These are phyloP conservation scores for Eudasyphora cyanicolor DNA, from an alignment of 2,888 invertebrate species.

Conservation along the genomic window DNA sequence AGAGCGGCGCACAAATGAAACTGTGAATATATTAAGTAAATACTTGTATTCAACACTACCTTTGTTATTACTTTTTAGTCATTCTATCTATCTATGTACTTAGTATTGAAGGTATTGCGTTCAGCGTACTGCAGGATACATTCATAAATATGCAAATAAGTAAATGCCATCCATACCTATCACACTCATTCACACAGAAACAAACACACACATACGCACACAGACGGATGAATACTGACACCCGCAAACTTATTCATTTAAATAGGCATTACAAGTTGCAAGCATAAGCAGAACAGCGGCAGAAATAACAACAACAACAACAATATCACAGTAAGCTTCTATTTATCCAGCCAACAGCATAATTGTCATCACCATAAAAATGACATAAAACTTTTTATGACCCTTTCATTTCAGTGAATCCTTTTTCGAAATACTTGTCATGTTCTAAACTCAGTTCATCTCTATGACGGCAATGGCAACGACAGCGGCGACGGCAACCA, in stretches of 20 bases:
- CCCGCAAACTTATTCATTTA: constrained; percentile 20
- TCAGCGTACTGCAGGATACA: not conserved
- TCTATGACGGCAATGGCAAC: not conserved
- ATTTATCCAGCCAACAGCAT: constrained; percentile 69
- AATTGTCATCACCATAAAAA: constrained; percentile 76
- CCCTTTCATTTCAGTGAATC: constrained; percentile 61
- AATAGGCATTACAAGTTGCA: constrained; percentile 38
- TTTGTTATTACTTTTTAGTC: too few relatives aligned
- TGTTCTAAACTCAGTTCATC: constrained; percentile 37
- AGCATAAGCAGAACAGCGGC: constrained; percentile 55
- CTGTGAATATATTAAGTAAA: too few relatives aligned
- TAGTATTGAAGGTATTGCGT: too few relatives aligned
- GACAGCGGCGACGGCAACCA: not conserved
- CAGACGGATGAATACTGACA: not conserved
- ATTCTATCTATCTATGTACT: too few relatives aligned
- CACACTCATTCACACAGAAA: too few relatives aligned
- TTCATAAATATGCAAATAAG: constrained; percentile 13
- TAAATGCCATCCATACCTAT: not conserved
- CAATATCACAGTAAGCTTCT: constrained; percentile 45
- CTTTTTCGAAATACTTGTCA: constrained; percentile 37
- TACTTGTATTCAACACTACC: too few relatives aligned
- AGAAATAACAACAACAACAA: too few relatives aligned
- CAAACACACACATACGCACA: too few relatives aligned
- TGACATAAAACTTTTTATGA: constrained; percentile 74
- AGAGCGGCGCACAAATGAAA: too few relatives aligned